Conservation (phyloP, 2,113 vertebrate genomes). For the Sialia sialis region DNA sequence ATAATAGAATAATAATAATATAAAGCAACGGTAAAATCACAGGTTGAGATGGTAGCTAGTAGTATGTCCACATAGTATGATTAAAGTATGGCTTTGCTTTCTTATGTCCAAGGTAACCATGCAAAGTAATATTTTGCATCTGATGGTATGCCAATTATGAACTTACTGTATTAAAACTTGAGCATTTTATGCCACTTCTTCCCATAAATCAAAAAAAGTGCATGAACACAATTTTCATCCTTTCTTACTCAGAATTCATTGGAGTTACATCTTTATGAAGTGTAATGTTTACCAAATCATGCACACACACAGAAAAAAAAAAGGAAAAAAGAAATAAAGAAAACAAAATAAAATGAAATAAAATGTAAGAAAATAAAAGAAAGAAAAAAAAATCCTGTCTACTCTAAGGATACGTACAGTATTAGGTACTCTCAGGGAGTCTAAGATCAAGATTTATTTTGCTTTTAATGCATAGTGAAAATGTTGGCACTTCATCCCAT, state of each 20-base stretch:
- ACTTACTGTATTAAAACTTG: neutral
- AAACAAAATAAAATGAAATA: neutral
- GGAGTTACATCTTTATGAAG: constrained; percentile 35
- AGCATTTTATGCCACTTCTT: constrained; percentile 40
- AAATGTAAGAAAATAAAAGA: neutral
- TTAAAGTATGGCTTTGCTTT: constrained; percentile 52
- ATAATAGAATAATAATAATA: constrained; percentile 22
- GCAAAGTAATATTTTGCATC: neutral
- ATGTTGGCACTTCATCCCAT: constrained; percentile 43
- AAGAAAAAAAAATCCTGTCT: neutral
- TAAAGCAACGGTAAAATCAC: constrained; percentile 45
- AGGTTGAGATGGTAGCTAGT: constrained; percentile 45
- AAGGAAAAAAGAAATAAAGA: neutral
- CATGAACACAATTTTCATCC: constrained; percentile 21
- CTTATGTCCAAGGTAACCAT: constrained; percentile 43
- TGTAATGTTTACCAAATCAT: constrained; percentile 30
- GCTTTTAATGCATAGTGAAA: constrained; percentile 39
- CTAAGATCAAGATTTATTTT: constrained; percentile 28
- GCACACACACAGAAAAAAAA: neutral
- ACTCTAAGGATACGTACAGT: neutral
- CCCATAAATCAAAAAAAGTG: constrained; percentile 46
- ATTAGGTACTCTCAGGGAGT: constrained; percentile 27
- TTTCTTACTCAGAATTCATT: constrained; percentile 27
- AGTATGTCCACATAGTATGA: constrained; percentile 22
- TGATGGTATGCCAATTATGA: constrained; percentile 1